phyloP scores from a whole-genome alignment of 2,113 vertebrate genomes.

The Hemibagrus wyckioides region DNA sequence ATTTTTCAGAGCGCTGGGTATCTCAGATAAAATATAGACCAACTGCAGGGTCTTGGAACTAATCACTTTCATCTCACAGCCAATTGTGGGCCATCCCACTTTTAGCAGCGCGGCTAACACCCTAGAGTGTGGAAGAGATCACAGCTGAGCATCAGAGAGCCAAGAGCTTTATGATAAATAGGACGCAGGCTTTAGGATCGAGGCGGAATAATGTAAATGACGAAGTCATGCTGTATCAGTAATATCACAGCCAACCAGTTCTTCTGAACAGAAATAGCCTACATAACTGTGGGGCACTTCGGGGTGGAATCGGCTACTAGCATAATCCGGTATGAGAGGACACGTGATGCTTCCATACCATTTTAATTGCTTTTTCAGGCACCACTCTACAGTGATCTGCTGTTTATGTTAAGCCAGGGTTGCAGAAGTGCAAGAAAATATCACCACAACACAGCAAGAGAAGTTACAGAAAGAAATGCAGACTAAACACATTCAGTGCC shows the following conservation, averaged over 20 bases:
- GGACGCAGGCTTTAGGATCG: background rate
- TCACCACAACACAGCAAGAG: background rate
- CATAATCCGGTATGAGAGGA: background rate
- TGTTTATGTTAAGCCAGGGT: background rate
- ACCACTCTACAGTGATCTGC: background rate
- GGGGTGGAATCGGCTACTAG: background rate
- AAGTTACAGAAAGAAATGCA: background rate
- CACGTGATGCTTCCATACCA: background rate
- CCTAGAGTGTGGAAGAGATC: background rate
- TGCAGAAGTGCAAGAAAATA: background rate
- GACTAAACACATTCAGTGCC: background rate
- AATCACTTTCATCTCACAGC: slow-evolving; percentile 20
- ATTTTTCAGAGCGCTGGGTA: background rate
- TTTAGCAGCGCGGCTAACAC: slow-evolving; percentile 17
- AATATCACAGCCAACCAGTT: background rate
- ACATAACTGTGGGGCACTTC: background rate
- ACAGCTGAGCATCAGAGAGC: background rate
- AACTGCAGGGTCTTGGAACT: slow-evolving; percentile 16
- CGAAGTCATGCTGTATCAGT: background rate
- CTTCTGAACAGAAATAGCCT: background rate
- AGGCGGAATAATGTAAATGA: slow-evolving; percentile 15
- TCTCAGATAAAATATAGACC: slow-evolving; percentile 18
- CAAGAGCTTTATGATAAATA: slow-evolving; percentile 2
- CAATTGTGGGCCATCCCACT: background rate
- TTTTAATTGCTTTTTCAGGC: background rate